Base-by-base conservation (phyloP, 1,140 invertebrate genomes). In the Hesperophylax magnus region DNA sequence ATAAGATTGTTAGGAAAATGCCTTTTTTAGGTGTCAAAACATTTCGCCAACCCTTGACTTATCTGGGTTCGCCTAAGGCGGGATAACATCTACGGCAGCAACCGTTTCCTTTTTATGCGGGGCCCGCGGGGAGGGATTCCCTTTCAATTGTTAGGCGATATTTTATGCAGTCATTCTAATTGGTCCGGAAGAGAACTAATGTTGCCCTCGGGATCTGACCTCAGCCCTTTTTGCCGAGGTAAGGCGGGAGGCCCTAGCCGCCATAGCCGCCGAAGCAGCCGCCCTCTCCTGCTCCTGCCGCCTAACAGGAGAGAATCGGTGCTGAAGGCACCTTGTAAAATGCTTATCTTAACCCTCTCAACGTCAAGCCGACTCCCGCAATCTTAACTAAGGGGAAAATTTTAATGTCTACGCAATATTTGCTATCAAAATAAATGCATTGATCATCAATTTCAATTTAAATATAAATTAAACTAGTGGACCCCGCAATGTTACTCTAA, bases 81-180 rank as follows among this genome's bases (percentile, higher is more conserved):
- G 39, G 34, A 78, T 58, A 58, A 58, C 11, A 58, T 58, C 20
- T 18, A 18, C 56, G 56, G 56, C 39, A 3, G 56, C 56, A 74
- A 6, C n/a, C 20, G 60, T 77, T 82, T 31, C 34, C 65, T 80
- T 77, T 77, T 69, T 79, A 79, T 15, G 58, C 52, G 52, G 22
- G 60, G 77, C 77, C 82, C 54, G 75, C 22, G 9, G 79, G 82
- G 79, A 84, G 77, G 63, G 54, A 77, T 84, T 47, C 39, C 9
- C 39, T 81, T 84, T 84, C 77, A 84, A 84, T 81, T 81, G 82
- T 84, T 77, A 84, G 82, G 77, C 82, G 82, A 84, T 84, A 84
- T 84, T 84, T 84, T 84, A 84, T 84, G 82, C 82, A 84, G 82
- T 72, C 79, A 84, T 81, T 84, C 82, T 84, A 81, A 84, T 84